phyloP scores from a whole-genome alignment of 2,797 vertebrate species.

The Eulemur albifrons region DNA sequence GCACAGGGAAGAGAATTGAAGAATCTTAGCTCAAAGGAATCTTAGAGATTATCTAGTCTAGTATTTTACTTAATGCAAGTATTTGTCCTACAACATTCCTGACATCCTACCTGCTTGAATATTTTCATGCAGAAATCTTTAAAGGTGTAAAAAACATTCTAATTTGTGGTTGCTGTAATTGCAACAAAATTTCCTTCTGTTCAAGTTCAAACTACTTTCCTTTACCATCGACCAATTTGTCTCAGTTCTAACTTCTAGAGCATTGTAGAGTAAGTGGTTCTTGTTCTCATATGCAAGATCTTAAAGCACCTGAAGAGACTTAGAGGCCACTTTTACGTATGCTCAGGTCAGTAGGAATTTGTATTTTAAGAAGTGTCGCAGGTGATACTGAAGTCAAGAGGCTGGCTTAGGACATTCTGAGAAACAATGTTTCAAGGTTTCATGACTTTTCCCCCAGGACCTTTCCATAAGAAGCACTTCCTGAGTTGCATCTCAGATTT shows the following conservation, averaged over 20 bases:
- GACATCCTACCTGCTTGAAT: background rate
- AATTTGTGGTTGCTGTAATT: background rate
- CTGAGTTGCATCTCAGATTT: background rate
- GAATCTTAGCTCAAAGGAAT: background rate
- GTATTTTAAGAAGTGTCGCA: constrained; percentile 2
- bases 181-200: background rate
- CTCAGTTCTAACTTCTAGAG: background rate
- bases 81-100: background rate
- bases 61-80: background rate
- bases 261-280: background rate
- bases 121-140: background rate
- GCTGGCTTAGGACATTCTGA: background rate
- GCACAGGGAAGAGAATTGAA: background rate
- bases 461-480: background rate
- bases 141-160: background rate
- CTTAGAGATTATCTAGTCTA: background rate
- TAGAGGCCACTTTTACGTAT: background rate
- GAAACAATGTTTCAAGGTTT: background rate
- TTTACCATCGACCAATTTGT: background rate
- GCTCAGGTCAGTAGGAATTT: background rate
- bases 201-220: background rate
- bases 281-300: background rate
- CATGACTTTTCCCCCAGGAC: background rate
- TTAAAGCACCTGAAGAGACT: background rate
- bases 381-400: background rate